phyloP scores from a whole-genome alignment of 2,797 vertebrate species.

The Cyprinodon diabolis region DNA sequence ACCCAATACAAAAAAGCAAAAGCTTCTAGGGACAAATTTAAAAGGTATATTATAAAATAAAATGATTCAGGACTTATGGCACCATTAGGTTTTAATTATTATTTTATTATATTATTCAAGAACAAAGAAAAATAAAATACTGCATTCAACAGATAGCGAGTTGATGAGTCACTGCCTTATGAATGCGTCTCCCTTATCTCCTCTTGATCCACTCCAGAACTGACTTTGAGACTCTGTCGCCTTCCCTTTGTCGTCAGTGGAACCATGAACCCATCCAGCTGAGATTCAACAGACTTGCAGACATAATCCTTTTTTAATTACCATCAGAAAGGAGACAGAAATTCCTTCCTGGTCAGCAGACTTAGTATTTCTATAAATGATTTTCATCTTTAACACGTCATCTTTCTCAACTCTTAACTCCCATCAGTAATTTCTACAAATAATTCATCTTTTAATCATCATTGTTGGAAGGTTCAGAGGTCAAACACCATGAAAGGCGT shows the following conservation, averaged over 20 bases:
- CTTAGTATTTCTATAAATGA: conserved; percentile 4
- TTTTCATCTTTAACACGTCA: background rate
- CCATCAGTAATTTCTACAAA: background rate
- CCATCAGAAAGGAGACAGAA: conserved; percentile 33
- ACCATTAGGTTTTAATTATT: too few relatives aligned
- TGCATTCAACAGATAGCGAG: conserved; percentile 10
- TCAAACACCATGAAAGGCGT: conserved; percentile 45
- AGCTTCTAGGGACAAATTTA: too few relatives aligned
- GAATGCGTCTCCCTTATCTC: conserved; percentile 34
- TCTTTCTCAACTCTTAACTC: background rate
- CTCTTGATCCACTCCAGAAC: conserved; percentile 15
- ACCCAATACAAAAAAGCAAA: too few relatives aligned
- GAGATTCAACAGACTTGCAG: conserved; percentile 58
- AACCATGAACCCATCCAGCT: conserved; percentile 23
- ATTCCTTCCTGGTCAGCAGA: background rate
- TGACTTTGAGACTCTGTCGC: conserved; percentile 8
- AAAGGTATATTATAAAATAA: too few relatives aligned
- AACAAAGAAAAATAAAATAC: conserved; percentile 11
- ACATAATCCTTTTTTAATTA: conserved; percentile 55
- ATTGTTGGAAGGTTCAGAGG: conserved; percentile 41
- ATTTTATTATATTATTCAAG: background rate
- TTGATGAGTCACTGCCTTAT: conserved; percentile 20
- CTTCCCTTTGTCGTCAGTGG: conserved; percentile 43
- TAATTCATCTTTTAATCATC: background rate
- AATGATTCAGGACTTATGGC: too few relatives aligned